These are phyloP conservation scores for Amblyraja radiata DNA, from an alignment of 2,797 vertebrate species.

Conservation along the genomic window DNA sequence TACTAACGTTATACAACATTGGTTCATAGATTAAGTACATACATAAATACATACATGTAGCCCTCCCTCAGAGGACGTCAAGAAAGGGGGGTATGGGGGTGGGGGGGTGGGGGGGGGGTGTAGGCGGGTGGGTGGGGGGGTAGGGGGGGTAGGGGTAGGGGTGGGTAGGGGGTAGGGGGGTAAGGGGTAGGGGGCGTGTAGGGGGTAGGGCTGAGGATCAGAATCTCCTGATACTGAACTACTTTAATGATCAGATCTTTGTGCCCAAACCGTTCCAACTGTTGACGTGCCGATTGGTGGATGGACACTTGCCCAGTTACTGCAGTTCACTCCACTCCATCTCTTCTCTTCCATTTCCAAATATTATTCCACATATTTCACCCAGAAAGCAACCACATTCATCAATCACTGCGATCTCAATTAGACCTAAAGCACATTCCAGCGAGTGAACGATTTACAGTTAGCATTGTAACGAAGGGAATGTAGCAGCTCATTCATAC, in stretches of 20 bases:
- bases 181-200: too few species aligned
- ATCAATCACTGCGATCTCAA: background rate
- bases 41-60: too few species aligned
- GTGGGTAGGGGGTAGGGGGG: too few species aligned
- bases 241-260: background rate
- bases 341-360: background rate
- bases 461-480: background rate
- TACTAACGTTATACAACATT: too few species aligned
- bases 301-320: background rate
- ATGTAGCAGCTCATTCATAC: background rate
- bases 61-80: too few species aligned
- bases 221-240: background rate
- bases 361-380: background rate
- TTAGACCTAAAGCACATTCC: background rate
- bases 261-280: background rate
- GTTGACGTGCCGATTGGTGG: background rate
- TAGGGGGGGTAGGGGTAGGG: background rate
- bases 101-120: too few species aligned
- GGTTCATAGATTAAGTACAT: too few species aligned
- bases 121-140: fast-evolving
- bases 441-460: background rate
- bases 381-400: background rate
- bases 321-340: background rate
- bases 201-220: background rate
- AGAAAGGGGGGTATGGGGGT: too few species aligned